A percentile compares a stretch with the other conserved stretches of the same genome.
Conservation (phyloP, 2,113 vertebrate genomes). For the Sebastes fasciatus region DNA sequence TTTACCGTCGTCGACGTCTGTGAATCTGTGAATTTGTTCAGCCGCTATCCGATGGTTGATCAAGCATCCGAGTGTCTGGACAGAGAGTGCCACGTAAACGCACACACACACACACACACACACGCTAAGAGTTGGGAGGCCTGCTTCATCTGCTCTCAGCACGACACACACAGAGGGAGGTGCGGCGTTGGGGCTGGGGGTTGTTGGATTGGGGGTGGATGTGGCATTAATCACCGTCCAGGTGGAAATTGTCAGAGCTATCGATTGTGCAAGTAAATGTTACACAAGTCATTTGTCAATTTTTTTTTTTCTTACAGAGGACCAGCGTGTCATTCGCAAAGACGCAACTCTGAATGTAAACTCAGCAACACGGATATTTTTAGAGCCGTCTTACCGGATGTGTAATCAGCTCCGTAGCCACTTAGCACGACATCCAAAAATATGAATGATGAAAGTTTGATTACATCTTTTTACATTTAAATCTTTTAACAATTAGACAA, state of each 20-base stretch:
- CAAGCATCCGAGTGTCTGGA: conserved; percentile 50
- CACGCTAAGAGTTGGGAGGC: conserved; percentile 53
- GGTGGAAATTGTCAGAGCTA: conserved; percentile 94
- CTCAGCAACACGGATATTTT: conserved; percentile 25
- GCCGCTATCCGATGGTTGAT: conserved; percentile 45
- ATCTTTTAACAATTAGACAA: not conserved
- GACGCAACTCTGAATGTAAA: conserved; percentile 63
- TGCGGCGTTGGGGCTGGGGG: conserved; percentile 63
- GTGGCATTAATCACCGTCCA: conserved; percentile 93
- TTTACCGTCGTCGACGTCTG: conserved; percentile 49
- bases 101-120: conserved; percentile 20
- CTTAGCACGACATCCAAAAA: not conserved
- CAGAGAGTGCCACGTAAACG: conserved; percentile 24
- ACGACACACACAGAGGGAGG: conserved; percentile 76
- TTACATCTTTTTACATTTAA: not conserved
- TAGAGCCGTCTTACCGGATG: conserved; percentile 10
- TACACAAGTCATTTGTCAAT: conserved; percentile 94
- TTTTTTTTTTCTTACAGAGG: conserved; percentile 71
- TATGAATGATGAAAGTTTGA: not conserved
- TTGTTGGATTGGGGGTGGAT: conserved; percentile 80
- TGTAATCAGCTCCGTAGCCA: conserved; percentile 1
- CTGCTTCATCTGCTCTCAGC: conserved; percentile 79
- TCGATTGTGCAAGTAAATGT: conserved; percentile 96
- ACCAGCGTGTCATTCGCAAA: conserved; percentile 85
- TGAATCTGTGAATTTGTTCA: conserved; percentile 56